Base-by-base conservation (phyloP, 2,797 vertebrate species). In the Lophotriccus pileatus region DNA sequence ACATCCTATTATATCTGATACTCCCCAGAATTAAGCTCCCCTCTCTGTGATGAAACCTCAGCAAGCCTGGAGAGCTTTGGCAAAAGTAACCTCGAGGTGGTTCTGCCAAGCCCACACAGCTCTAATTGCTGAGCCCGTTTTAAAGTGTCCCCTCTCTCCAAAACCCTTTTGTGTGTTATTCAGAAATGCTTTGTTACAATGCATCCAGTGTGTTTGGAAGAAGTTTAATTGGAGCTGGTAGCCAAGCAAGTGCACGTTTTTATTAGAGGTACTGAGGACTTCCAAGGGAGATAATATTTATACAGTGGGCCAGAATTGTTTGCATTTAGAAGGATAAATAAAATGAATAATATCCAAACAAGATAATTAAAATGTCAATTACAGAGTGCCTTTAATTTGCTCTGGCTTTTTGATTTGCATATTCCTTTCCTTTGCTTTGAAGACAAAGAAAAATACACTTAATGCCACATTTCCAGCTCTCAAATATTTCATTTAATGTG, bases 341-440 rank as follows among this genome's bases (percentile, higher is more conserved):
- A 97, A 96, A 96, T 91, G 94, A 97, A 95, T 92, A 97, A 97
- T 97, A 97, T 93, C 95, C 80, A 98, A 98, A 98, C 97, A 97
- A 94, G 96, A 97, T 98, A 97, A 97, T 97, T 96, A 97, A 97
- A 96, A 97, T 96, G 97, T 97, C 97, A 96, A 84, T 97, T 98
- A 95, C 90, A 96, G 96, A 98, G 86, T 97, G 96, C 95, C 92
- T 95, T 95, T 92, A 62, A 87, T 89, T 96, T 86, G 27, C 44
- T 79, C 88, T 96, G 95, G 93, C 92, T 97, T 97, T 97, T 97
- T 97, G 96, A 93, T 92, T 93, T 97, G 92, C 95, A 93, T 96
- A 89, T 92, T 96, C 70, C 63, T 95, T 95, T 91, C 68, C 95
- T 95, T 95, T 92, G 62, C 94, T 92, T 91, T 93, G 95, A 96